Evolutionary conservation across 1,140 invertebrate genomes (phyloP), one percentile per base, ranked within the genome.

Genomic region (Leguminivora glycinivorella): DNA sequence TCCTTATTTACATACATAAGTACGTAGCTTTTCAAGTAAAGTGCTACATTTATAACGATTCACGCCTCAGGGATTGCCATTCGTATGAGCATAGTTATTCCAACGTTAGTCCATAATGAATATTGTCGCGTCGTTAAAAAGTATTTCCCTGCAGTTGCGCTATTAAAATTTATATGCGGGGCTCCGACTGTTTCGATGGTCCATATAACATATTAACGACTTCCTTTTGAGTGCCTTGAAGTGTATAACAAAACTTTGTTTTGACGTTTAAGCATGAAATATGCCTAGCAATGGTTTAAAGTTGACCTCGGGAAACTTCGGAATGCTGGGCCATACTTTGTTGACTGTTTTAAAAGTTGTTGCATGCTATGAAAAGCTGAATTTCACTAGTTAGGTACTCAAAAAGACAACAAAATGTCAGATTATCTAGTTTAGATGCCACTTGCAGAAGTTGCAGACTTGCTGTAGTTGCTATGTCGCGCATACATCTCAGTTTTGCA

Each of bases 191-290:
- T 83, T 79, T 76, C 77, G 70, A 81, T 78, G 78, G 75, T 79
- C 77, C 76, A 82, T 84, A 83, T 83, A 83, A 78, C 79, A 78
- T 67, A 71, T 68, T 82, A 82, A 84, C 76, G 83, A 83, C 82
- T 80, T 77, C 78, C 78, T 79, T 79, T 79, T 74, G 82, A 79
- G 73, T 72, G 74, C 71, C 71, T 77, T 77, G 69, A 26, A 63
- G 58, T 26, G 58, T 76, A 72, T 74, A 71, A 67, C 68, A 72
- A 72, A 76, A 79, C 74, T 76, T 77, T 71, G 47, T 72, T 72
- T 68, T 72, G 69, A 52, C 58, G 24, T 31, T 26, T 63, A 25
- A n/a, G 58, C 58, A 63, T 63, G 29, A 26, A 63, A 63, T 26
- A 63, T 31, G 58, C 24, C 24, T 26, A 10, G 14, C 10, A 14